These are phyloP conservation scores for Neolamprologus tretocephalus DNA, from an alignment of 2,113 vertebrate species.

Conservation along the genomic window DNA sequence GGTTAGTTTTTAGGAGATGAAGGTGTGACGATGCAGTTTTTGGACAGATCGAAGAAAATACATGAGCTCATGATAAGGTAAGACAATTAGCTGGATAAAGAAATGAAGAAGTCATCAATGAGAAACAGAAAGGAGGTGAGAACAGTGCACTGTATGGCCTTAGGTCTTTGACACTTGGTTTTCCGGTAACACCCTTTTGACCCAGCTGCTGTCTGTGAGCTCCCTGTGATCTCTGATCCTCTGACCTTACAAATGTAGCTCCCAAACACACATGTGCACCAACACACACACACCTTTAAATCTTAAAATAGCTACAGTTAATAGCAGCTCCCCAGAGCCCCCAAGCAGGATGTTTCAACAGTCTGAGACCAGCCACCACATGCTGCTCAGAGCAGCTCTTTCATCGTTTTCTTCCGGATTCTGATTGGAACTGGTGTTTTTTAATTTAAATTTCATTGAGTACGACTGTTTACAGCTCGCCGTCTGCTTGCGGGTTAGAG, in stretches of 20 bases:
- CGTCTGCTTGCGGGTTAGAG: not conserved
- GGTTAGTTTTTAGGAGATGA: not conserved
- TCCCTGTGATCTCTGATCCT: not conserved
- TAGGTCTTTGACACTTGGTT: not conserved
- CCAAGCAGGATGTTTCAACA: not conserved
- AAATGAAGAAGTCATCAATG: not conserved
- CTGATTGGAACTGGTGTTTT: not conserved
- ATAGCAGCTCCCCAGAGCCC: not conserved
- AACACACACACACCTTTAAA: not conserved
- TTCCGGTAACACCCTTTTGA: not conserved
- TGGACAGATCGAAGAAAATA: not conserved
- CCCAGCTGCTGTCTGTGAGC: not conserved
- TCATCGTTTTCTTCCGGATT: not conserved
- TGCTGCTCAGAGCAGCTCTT: not conserved
- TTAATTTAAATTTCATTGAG: slow-evolving; percentile 10
- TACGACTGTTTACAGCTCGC: not conserved
- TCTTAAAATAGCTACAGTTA: not conserved
- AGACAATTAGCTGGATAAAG: not conserved
- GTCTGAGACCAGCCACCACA: not conserved
- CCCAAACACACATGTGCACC: not conserved
- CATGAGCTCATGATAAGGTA: not conserved
- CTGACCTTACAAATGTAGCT: not conserved
- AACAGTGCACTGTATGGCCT: not conserved
- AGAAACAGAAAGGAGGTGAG: not conserved
- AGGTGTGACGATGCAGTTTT: not conserved